Conservation (phyloP, 2,888 invertebrate genomes). For the Cyclophora punctaria region DNA sequence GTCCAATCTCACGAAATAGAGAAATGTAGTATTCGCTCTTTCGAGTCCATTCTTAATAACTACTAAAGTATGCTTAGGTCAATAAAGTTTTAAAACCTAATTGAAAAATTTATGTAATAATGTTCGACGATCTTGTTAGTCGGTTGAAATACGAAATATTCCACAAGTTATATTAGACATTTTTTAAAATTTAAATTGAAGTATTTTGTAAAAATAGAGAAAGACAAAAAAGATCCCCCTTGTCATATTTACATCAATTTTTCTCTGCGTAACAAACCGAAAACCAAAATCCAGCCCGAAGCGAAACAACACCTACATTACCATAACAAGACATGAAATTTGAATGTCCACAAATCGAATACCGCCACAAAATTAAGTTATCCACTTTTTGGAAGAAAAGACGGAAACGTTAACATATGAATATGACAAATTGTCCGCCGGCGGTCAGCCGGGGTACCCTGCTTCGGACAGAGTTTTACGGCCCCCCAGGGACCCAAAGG, state of each 20-base stretch:
- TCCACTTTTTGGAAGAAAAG: constrained; percentile 75
- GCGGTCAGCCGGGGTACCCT: constrained; percentile 58
- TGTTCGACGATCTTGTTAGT: too few relatives aligned
- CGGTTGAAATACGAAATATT: too few relatives aligned
- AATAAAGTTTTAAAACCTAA: too few relatives aligned
- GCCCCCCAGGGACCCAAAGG: constrained; percentile 60
- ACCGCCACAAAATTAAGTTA: constrained; percentile 69
- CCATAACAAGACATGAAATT: constrained; percentile 74
- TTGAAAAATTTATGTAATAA: too few relatives aligned
- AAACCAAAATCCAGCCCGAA: constrained; percentile 32
- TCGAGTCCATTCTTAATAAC: too few relatives aligned
- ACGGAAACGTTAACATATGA: constrained; percentile 74
- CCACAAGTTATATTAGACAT: too few relatives aligned
- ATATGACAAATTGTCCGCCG: constrained; percentile 74
- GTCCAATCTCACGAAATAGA: too few relatives aligned
- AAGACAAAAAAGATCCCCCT: background rate
- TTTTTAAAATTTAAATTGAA: too few relatives aligned
- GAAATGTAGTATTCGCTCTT: too few relatives aligned
- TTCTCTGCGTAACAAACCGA: background rate
- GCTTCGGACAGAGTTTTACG: constrained; percentile 67
- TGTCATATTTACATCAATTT: background rate
- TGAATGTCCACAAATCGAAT: constrained; percentile 73
- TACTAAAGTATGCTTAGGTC: too few relatives aligned
- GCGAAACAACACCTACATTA: constrained; percentile 70
- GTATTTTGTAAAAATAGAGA: constrained; percentile 1